These are phyloP conservation scores for Amaurobius ferox DNA, from an alignment of 2,888 invertebrate genomes.

Conservation along the genomic window DNA sequence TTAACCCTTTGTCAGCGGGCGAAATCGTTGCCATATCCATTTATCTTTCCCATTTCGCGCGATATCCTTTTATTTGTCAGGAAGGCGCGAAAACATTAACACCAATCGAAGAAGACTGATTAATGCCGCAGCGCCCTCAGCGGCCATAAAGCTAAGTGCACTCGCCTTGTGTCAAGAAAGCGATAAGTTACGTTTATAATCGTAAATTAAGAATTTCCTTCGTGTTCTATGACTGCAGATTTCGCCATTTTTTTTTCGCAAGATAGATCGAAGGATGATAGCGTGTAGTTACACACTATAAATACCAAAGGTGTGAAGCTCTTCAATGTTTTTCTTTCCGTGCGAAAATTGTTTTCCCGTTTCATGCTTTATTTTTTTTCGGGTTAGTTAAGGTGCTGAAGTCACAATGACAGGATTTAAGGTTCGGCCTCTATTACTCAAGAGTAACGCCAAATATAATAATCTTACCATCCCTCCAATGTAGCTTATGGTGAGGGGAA, in stretches of 20 bases:
- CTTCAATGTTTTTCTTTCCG: not conserved
- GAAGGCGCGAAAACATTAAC: not conserved
- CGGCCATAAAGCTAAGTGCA: not conserved
- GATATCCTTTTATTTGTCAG: not conserved
- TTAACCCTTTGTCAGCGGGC: conserved; percentile 3
- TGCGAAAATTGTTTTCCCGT: not conserved
- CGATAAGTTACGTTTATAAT: conserved; percentile 8
- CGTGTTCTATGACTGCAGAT: not conserved
- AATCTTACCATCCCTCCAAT: too few relatives aligned
- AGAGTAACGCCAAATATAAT: not conserved
- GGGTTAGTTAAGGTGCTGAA: not conserved
- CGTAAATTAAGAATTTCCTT: too few relatives aligned
- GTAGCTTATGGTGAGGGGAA: too few relatives aligned
- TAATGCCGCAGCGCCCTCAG: not conserved
- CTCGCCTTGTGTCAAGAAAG: not conserved
- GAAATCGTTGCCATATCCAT: not conserved
- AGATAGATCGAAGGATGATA: not conserved
- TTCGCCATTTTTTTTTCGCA: not conserved
- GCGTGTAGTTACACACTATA: not conserved
- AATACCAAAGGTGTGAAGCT: not conserved
- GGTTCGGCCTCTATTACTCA: not conserved
- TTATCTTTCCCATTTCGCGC: not conserved
- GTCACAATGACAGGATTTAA: not conserved
- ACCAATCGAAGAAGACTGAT: not conserved
- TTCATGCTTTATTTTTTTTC: not conserved